Conservation (phyloP, 2,113 vertebrate species). For the Cygnus atratus region DNA sequence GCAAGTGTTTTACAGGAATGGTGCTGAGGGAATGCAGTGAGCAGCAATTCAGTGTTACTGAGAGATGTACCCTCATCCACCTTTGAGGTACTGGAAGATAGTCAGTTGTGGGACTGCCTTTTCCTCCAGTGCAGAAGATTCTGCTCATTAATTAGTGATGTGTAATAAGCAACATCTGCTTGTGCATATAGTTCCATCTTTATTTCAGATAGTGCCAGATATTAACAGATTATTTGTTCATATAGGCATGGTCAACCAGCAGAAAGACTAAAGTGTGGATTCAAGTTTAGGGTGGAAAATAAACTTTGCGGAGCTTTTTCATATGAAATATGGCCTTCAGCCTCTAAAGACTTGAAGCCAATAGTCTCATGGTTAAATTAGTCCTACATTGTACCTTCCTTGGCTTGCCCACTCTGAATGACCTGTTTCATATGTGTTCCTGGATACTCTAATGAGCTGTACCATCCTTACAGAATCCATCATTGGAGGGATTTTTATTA, state of each 20-base stretch:
- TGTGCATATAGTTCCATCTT: background rate
- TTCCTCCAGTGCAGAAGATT: background rate
- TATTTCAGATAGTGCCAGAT: background rate
- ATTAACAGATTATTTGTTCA: accelerated
- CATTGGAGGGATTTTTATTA: background rate
- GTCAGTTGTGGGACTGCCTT: background rate
- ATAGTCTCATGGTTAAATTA: background rate
- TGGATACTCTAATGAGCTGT: background rate
- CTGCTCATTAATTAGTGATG: background rate
- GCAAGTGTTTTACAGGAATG: background rate
- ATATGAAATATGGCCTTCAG: accelerated
- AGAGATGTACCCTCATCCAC: background rate
- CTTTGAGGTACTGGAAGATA: background rate
- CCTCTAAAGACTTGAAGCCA: background rate
- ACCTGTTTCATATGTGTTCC: background rate
- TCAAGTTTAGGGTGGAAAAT: background rate
- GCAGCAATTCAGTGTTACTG: background rate
- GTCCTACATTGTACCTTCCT: background rate
- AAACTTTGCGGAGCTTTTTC: background rate
- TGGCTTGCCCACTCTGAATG: background rate
- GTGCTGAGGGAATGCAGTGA: background rate
- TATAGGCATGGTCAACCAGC: background rate
- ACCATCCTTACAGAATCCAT: background rate
- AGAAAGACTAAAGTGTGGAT: background rate
- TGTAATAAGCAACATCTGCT: background rate